A percentile compares a stretch with the other conserved stretches of the same genome.
Evolutionary conservation across 2,113 vertebrate species (phyloP).

Genomic region (Saguinus midas): DNA sequence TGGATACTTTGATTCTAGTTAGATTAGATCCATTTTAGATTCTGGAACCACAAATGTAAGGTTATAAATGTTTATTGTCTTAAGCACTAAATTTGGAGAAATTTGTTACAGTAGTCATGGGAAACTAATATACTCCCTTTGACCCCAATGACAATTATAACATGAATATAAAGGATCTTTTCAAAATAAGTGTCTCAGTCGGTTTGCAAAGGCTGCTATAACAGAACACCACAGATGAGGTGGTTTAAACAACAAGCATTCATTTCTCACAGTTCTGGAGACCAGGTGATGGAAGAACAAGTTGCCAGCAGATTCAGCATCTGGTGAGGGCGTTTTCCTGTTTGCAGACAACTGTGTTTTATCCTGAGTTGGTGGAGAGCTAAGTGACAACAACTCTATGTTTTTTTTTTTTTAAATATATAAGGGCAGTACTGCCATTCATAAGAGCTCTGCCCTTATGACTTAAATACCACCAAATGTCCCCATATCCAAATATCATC

Average conservation of each 20-base stretch:
- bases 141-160: neutral
- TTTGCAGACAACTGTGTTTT: neutral
- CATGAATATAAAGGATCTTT: neutral
- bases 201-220: neutral
- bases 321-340: neutral
- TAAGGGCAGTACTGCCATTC: neutral
- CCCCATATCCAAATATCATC: too few species aligned
- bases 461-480: neutral
- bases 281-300: neutral
- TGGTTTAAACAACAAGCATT: neutral
- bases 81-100: neutral
- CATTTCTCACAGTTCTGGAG: neutral
- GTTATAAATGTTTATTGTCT: neutral
- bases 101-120: neutral
- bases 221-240: too few species aligned
- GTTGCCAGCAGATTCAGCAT: neutral
- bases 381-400: neutral
- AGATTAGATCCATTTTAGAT: neutral
- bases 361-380: neutral
- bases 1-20: neutral
- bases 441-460: neutral
- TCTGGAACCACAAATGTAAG: neutral
- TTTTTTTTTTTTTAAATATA: neutral
- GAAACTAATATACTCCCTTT: neutral
- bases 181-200: neutral